phyloP scores from a whole-genome alignment of 2,113 vertebrate species.

The Zosterops japonicus region DNA sequence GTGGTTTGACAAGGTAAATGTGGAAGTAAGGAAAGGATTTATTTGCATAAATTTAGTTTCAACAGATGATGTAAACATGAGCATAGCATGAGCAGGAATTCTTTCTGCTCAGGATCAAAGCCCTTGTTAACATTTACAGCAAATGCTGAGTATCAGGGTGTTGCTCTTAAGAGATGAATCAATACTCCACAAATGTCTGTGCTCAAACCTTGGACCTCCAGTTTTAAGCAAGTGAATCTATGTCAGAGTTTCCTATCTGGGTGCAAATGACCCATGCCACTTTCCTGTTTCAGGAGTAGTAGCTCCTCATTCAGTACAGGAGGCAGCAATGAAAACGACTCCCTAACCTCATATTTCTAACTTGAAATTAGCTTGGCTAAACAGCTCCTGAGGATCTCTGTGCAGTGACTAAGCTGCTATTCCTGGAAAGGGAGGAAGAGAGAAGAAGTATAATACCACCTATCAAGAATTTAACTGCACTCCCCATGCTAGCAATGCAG shows the following conservation, averaged over 20 bases:
- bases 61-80: not conserved
- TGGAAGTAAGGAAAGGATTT: not conserved
- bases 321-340: not conserved
- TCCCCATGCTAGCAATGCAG: not conserved
- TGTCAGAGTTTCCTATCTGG: not conserved
- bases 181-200: not conserved
- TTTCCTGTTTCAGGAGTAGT: not conserved
- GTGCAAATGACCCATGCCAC: not conserved
- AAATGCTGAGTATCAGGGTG: not conserved
- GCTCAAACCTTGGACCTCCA: not conserved
- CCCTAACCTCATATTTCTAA: not conserved
- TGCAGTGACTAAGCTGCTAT: not conserved
- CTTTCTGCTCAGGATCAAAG: not conserved
- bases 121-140: not conserved
- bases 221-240: not conserved
- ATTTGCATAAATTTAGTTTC: not conserved
- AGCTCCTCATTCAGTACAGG: not conserved
- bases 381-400: not conserved
- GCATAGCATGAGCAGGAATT: not conserved
- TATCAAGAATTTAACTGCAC: not conserved
- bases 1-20: not conserved
- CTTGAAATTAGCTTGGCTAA: not conserved
- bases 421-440: not conserved
- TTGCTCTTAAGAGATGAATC: not conserved
- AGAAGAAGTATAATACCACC: not conserved